Base-by-base conservation (phyloP, 53 echinoderm and acorn worm species). In the Echinometra lucunter region DNA sequence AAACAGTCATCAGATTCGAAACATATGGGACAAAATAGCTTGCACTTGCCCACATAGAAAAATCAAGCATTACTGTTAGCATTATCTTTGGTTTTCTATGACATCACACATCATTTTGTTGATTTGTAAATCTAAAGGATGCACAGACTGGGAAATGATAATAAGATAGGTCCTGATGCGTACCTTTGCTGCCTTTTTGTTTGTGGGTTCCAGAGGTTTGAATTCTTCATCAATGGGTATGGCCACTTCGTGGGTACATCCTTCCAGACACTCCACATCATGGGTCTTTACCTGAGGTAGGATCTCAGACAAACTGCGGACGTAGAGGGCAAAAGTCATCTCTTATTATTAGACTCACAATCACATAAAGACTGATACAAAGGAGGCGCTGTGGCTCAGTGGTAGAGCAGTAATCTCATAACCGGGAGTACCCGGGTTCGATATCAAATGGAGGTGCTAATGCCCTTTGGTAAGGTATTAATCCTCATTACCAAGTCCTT, bases 161-260 rank as follows among this genome's bases (percentile, higher is more conserved):
- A 30, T 69, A 2, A 49, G 4, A 15, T 21, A 21, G 8, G 19
- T 63, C 19, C 4, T 23, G 30, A 34, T 37, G 57, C 97, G 66
- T 69, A 99, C 99, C 98, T 99, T 99, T 7, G 99, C 99, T 63
- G 99, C 93, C 87, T 99, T 98, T 28, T 96, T 96, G 23, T 95
- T 96, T 1, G 96, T 95, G 28, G 99, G 98, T 97, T 96, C 94
- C 66, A 99, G 92, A 6, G 97, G 95, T 66, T 91, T 58, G 94
- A 94, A 99, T 90, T 98, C 96, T 25, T 99, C 97, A 4, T 98
- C 96, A 19, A 92, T 85, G 38, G 99, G 98, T 35, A 98, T 88
- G 27, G 99, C 98, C 37, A 98, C 99, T 94, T 99, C 99, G 91
- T 99, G 99, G 6, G 96, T 96, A 82, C 98, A 99, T 10, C 97